Conservation (phyloP, 2,797 vertebrate species). For the Neopelma chrysocephalum region DNA sequence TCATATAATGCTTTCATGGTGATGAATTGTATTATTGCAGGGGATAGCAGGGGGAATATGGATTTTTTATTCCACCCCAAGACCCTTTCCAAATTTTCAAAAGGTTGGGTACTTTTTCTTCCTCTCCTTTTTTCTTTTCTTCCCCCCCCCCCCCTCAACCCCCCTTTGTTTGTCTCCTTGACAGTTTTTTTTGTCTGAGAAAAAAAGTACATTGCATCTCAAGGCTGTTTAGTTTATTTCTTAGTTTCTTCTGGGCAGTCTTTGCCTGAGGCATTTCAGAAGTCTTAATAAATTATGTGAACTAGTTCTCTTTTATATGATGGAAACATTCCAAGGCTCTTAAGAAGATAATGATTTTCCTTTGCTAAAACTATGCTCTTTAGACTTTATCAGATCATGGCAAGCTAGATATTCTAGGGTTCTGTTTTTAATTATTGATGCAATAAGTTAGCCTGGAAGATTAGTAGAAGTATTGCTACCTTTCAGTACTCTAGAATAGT, state of each 20-base stretch:
- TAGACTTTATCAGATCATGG: background rate
- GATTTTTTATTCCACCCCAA: background rate
- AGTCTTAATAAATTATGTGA: background rate
- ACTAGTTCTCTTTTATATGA: background rate
- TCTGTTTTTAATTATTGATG: background rate
- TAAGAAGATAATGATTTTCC: background rate
- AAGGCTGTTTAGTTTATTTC: background rate
- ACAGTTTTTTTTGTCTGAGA: background rate
- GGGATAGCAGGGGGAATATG: rapidly evolving
- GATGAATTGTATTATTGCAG: background rate
- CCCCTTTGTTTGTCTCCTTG: background rate
- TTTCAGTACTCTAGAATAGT: background rate
- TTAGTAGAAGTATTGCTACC: background rate
- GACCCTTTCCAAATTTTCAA: background rate
- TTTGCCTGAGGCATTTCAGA: background rate
- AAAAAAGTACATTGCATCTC: background rate
- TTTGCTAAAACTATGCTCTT: background rate
- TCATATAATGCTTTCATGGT: background rate
- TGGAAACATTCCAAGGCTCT: background rate
- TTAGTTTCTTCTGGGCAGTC: background rate
- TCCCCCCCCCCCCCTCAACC: no score
- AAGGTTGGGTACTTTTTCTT: background rate
- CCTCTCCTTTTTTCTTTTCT: rapidly evolving
- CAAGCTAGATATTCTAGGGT: background rate
- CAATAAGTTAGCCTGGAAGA: background rate